Evolutionary conservation across 2,797 vertebrate genomes (phyloP).

Genomic region (Pseudomugil gertrudae): DNA sequence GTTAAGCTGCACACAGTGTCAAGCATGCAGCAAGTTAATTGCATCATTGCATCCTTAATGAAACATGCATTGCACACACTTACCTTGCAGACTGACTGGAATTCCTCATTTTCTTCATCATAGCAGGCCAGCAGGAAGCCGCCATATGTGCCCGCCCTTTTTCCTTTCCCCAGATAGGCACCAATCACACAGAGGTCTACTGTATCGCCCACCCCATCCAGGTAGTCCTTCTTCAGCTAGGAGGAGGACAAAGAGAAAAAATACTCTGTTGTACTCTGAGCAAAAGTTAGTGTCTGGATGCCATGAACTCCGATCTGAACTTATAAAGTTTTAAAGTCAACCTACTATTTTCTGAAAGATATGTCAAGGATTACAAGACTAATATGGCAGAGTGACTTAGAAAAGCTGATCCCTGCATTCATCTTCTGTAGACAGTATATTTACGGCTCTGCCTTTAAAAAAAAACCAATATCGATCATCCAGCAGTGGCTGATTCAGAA

Average conservation of each 20-base stretch:
- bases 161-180: constrained; percentile 90
- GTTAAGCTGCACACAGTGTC: background rate
- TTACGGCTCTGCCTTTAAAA: background rate
- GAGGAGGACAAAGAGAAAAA: background rate
- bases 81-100: constrained; percentile 94
- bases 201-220: constrained; percentile 90
- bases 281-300: background rate
- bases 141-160: constrained; percentile 88
- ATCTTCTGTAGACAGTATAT: background rate
- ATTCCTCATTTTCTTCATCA: constrained; percentile 90
- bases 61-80: constrained; percentile 2
- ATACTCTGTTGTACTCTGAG: too few species aligned
- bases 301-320: background rate
- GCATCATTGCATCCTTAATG: background rate
- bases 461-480: background rate
- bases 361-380: background rate
- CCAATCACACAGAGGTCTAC: constrained; percentile 93
- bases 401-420: background rate
- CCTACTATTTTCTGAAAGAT: background rate
- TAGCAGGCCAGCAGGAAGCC: constrained; percentile 91
- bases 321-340: too few species aligned
- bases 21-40: background rate
- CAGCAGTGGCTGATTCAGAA: background rate
- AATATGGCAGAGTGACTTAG: background rate
- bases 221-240: constrained; percentile 93